Evolutionary conservation across 1,140 invertebrate genomes (phyloP), one percentile per base, ranked within the genome.

Genomic region (Zaprionus inermis): DNA sequence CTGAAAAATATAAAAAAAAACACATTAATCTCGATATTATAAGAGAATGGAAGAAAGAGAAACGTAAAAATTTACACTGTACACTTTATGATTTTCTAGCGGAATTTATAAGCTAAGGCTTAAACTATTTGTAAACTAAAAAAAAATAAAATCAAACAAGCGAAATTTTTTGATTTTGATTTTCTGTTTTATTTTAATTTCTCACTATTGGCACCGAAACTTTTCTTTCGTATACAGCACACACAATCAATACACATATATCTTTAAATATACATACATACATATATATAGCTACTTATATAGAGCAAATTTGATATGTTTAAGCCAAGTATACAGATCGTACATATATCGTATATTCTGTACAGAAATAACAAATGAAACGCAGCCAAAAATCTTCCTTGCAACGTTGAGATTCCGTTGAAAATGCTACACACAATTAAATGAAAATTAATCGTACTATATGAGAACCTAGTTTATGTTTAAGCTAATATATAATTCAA

Each of bases 321-420:
- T 69, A 74, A 74, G 65, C 72, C 72, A 70, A 63, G 32, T 69
- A 66, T 51, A 52, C 55, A 38, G 58, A 24, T n/a, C 28, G n/a
- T 14, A 24, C 12, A 2, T 28, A 54, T 54, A 54, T 49, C 18
- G 44, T 5, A 54, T 54, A 54, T n/a, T 24, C 14, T 24, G 20
- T 24, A 52, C 12, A 52, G 14, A 67, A 55, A 72, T 51, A 30
- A 44, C 14, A 44, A 78, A 57, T 20, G 24, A 52, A 61, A 78
- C 69, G 73, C 73, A 79, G 73, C 73, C 83, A 86, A 86, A 89
- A 67, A 86, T 88, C 83, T 86, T 86, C 83, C 83, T 88, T 86
- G 83, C 83, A 86, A 86, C 88, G 57, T 83, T 83, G 83, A 86
- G 83, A 86, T 86, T 86, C 83, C 83, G 83, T 86, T 86, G 70